phyloP scores from a whole-genome alignment of 2,888 invertebrate genomes.

The Cepaea hortensis region DNA sequence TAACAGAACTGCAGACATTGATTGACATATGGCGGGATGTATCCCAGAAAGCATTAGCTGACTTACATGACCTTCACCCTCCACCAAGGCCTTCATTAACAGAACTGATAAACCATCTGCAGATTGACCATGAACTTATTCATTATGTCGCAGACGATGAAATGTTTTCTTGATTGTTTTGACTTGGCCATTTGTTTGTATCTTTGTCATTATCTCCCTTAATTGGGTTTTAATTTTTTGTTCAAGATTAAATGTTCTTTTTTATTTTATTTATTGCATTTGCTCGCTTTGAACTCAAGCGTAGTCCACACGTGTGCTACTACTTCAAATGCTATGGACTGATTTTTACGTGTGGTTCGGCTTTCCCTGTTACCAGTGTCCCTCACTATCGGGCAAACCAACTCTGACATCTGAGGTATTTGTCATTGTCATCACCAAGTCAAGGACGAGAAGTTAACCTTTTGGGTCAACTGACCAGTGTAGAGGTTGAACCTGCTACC shows the following conservation, averaged over 20 bases:
- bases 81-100: constrained; percentile 64
- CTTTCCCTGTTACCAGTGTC: no score
- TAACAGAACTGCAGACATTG: constrained; percentile 58
- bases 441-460: no score
- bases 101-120: constrained; percentile 51
- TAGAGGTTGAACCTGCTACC: no score
- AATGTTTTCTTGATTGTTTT: constrained; percentile 49
- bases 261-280: neutral
- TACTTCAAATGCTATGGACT: no score
- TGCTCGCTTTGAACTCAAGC: no score
- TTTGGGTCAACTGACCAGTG: no score
- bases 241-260: neutral
- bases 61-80: constrained; percentile 58
- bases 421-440: no score
- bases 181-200: neutral
- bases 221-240: neutral
- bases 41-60: constrained; percentile 62
- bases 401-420: no score
- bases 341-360: no score
- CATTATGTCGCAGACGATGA: constrained; percentile 59
- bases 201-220: neutral
- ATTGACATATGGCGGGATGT: constrained; percentile 65
- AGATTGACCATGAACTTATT: constrained; percentile 62
- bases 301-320: no score
- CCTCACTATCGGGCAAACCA: no score